A percentile compares a stretch with the other conserved stretches of the same genome.
phyloP scores from a whole-genome alignment of 2,888 invertebrate species.

The Epinotia nisella region DNA sequence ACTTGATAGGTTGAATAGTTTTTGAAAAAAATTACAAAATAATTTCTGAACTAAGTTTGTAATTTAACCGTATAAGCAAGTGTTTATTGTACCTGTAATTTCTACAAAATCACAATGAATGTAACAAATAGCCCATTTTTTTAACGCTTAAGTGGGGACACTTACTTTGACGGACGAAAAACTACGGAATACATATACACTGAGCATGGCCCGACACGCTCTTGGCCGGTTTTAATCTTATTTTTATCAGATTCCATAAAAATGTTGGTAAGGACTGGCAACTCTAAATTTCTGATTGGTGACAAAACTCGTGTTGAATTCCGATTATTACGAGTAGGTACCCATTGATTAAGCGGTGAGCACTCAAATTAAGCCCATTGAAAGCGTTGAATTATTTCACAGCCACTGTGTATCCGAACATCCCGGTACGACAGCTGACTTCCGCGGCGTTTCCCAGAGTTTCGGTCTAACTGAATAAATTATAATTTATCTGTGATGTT shows the following conservation, averaged over 20 bases:
- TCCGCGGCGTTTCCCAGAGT: slow-evolving; percentile 33
- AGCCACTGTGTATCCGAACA: slow-evolving; percentile 38
- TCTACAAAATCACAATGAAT: too few relatives aligned
- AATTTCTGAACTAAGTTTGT: too few relatives aligned
- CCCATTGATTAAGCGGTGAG: slow-evolving; percentile 17
- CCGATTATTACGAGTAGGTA: slow-evolving; percentile 14
- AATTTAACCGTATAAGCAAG: too few relatives aligned
- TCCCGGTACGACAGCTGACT: slow-evolving; percentile 32
- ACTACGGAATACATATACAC: too few relatives aligned
- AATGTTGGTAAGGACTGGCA: neutral
- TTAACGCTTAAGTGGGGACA: too few relatives aligned
- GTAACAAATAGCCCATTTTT: too few relatives aligned
- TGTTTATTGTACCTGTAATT: too few relatives aligned
- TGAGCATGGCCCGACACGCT: too few relatives aligned
- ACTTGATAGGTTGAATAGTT: too few relatives aligned
- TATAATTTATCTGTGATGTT: slow-evolving; percentile 31
- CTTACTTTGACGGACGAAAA: too few relatives aligned
- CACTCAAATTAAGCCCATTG: slow-evolving; percentile 33
- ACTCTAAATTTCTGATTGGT: slow-evolving; percentile 1
- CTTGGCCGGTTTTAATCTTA: too few relatives aligned
- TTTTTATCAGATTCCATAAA: neutral
- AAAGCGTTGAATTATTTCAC: slow-evolving; percentile 32
- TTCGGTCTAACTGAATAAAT: slow-evolving; percentile 39
- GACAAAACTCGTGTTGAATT: neutral
- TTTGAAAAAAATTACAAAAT: too few relatives aligned